phyloP scores from a whole-genome alignment of 1,140 invertebrate genomes.

The Pteromalus puparum region DNA sequence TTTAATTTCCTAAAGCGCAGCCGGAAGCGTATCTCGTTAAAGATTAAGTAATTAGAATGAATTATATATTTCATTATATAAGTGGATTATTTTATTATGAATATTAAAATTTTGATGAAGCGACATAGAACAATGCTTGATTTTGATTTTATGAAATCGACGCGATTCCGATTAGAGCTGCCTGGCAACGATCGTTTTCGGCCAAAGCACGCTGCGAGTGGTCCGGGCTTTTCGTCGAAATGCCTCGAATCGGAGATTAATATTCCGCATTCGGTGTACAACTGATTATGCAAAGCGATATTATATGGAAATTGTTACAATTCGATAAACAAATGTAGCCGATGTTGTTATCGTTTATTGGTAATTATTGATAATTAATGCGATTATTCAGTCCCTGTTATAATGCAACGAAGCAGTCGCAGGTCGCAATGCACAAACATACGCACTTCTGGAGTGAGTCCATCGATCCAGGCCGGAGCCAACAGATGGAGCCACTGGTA shows the following conservation, averaged over 20 bases:
- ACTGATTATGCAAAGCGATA: neutral
- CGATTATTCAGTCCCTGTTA: neutral
- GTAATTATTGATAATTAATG: neutral
- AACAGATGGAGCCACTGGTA: constrained; percentile 30
- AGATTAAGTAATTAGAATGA: too few relatives aligned
- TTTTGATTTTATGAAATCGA: too few relatives aligned
- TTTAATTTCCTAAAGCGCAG: too few relatives aligned
- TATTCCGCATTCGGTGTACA: neutral
- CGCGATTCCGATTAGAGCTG: too few relatives aligned
- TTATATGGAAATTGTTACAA: neutral
- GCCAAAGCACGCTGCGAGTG: too few relatives aligned
- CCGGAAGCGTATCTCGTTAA: too few relatives aligned
- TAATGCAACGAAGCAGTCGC: neutral
- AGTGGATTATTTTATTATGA: too few relatives aligned
- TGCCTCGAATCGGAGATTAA: neutral
- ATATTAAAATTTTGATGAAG: too few relatives aligned
- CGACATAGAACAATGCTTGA: too few relatives aligned
- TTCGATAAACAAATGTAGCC: neutral
- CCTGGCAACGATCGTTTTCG: too few relatives aligned
- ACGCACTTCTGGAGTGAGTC: neutral
- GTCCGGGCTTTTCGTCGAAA: too few relatives aligned
- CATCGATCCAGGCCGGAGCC: neutral
- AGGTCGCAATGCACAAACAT: neutral
- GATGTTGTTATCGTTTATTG: neutral
- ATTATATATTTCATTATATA: too few relatives aligned